These are phyloP conservation scores for Tadarida brasiliensis DNA, from an alignment of 2,797 vertebrate species.

Conservation along the genomic window DNA sequence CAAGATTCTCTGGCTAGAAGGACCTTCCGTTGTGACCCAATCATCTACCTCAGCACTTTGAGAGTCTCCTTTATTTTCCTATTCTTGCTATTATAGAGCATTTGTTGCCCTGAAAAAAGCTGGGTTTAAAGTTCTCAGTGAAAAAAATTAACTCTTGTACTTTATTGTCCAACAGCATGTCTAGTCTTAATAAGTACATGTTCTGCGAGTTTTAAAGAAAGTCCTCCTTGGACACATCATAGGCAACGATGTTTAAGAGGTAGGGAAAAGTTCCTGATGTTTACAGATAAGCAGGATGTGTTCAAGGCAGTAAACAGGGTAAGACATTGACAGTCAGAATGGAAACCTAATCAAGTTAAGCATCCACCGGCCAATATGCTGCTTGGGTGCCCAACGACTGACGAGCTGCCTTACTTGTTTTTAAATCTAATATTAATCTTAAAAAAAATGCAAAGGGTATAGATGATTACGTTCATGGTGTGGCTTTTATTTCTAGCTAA, in stretches of 20 bases:
- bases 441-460: not conserved
- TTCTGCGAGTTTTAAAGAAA: constrained; percentile 65
- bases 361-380: too few species aligned
- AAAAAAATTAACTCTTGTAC: constrained; percentile 34
- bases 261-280: not conserved
- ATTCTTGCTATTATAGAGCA: not conserved
- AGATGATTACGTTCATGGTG: not conserved
- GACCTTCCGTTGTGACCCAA: constrained; percentile 22
- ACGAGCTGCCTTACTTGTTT: not conserved
- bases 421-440: not conserved
- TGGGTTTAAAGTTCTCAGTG: not conserved
- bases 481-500: not conserved
- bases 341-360: not conserved
- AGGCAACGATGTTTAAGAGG: not conserved
- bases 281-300: not conserved
- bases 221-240: not conserved
- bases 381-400: not conserved
- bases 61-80: constrained; percentile 41
- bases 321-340: not conserved
- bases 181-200: not conserved
- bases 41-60: not conserved
- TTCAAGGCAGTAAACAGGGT: not conserved
- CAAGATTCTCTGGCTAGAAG: not conserved
- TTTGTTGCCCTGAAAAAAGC: not conserved
- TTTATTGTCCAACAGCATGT: not conserved